Evolutionary conservation across 1,140 invertebrate species (phyloP).

Genomic region (Magallana ariakensis): DNA sequence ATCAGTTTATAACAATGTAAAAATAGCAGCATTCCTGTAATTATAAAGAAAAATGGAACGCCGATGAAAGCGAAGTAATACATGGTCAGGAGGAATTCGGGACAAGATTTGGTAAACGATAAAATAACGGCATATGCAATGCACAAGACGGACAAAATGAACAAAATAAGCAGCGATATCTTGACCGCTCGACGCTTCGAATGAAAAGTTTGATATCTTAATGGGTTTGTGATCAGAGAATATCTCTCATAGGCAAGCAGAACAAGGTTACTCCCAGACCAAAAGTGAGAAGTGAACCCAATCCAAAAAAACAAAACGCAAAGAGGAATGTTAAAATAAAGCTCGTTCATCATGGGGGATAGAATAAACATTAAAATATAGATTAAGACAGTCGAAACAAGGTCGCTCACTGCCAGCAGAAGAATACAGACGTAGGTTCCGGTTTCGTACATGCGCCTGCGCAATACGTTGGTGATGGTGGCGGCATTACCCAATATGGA

Average conservation of each 20-base stretch:
- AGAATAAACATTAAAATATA: background rate
- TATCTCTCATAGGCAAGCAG: background rate
- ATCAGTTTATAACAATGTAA: constrained; percentile 11
- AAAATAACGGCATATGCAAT: background rate
- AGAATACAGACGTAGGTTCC: background rate
- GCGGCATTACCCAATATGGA: background rate
- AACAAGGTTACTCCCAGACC: background rate
- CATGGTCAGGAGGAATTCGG: background rate
- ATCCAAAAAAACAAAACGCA: constrained; percentile 11
- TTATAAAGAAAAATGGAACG: background rate
- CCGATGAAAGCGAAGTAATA: constrained; percentile 9
- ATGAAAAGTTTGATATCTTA: background rate
- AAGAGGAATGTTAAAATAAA: background rate
- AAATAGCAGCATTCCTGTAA: background rate
- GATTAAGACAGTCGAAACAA: background rate
- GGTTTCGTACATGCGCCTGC: background rate
- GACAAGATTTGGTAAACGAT: background rate
- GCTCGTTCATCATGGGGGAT: background rate
- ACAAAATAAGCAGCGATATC: background rate
- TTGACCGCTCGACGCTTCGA: background rate
- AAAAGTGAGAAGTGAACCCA: background rate
- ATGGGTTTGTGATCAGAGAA: background rate
- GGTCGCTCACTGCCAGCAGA: background rate
- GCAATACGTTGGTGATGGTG: background rate
- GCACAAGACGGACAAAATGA: background rate